Evolutionary conservation across 2,113 vertebrate species (phyloP).

Genomic region (Catharus bicknelli): DNA sequence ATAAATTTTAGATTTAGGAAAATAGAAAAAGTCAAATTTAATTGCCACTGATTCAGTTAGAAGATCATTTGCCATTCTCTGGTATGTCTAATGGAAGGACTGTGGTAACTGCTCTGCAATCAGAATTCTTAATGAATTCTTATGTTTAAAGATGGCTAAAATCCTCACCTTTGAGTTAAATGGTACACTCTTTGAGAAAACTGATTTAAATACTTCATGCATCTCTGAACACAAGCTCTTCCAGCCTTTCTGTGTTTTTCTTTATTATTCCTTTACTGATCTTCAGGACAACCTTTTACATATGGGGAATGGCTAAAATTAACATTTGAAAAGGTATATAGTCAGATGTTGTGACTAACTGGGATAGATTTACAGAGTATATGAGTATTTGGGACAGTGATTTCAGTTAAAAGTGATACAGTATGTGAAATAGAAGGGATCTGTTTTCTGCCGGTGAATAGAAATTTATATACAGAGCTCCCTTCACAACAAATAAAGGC

Average conservation of each 20-base stretch:
- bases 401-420: not conserved
- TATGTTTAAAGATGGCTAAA: not conserved
- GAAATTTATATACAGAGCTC: not conserved
- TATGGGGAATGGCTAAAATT: not conserved
- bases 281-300: not conserved
- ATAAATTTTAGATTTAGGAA: not conserved
- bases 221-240: not conserved
- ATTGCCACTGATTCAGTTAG: not conserved
- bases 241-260: not conserved
- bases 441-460: not conserved
- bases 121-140: not conserved
- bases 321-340: not conserved
- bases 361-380: not conserved
- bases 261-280: not conserved
- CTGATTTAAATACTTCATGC: not conserved
- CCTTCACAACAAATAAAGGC: not conserved
- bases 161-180: not conserved
- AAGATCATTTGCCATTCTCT: not conserved
- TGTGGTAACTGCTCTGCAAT: not conserved
- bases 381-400: not conserved
- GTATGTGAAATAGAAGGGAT: not conserved
- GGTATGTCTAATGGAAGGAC: not conserved
- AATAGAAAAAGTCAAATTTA: slow-evolving; percentile 1
- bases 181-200: not conserved
- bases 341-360: not conserved